Evolutionary conservation across 2,797 vertebrate species (phyloP).

Genomic region (Sebastes dallii): DNA sequence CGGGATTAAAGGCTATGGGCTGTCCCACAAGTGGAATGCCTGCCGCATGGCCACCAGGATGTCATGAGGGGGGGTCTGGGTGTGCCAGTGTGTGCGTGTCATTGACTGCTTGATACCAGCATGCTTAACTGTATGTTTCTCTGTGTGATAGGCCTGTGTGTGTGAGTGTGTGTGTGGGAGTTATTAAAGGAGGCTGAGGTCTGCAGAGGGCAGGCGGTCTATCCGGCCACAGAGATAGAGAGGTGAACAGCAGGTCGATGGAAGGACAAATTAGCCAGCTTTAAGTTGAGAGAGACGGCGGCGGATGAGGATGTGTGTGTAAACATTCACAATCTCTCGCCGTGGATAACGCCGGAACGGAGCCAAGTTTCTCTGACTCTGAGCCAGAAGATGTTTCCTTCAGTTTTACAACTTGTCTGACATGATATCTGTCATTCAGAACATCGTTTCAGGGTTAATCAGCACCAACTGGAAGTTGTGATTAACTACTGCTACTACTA

Average conservation of each 20-base stretch:
- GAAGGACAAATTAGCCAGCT: slow-evolving; percentile 78
- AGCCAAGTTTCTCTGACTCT: slow-evolving; percentile 28
- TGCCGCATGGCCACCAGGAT: slow-evolving; percentile 75
- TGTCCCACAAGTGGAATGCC: slow-evolving; percentile 86
- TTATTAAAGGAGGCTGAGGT: slow-evolving; percentile 42
- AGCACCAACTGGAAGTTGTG: background rate
- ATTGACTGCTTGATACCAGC: slow-evolving; percentile 23
- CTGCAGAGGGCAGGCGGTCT: slow-evolving; percentile 42
- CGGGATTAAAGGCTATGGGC: slow-evolving; percentile 86
- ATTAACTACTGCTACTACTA: background rate
- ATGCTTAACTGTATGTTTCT: slow-evolving; percentile 44
- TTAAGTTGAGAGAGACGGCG: slow-evolving; percentile 68
- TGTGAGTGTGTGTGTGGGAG: slow-evolving; percentile 10
- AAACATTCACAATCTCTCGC: slow-evolving; percentile 71
- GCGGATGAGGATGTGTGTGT: slow-evolving; percentile 66
- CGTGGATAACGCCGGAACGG: slow-evolving; percentile 26
- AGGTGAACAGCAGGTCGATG: slow-evolving; percentile 70
- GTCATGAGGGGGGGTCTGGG: slow-evolving; percentile 44
- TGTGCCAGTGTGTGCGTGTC: slow-evolving; percentile 9
- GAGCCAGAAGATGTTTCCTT: background rate
- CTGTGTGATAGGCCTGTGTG: slow-evolving; percentile 4
- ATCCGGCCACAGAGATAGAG: slow-evolving; percentile 51
- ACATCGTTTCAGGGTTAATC: background rate
- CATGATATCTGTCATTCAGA: slow-evolving; percentile 24
- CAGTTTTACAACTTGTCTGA: slow-evolving; percentile 14